These are phyloP conservation scores for Dynastes tityus DNA, from an alignment of 2,888 invertebrate genomes.

Conservation along the genomic window DNA sequence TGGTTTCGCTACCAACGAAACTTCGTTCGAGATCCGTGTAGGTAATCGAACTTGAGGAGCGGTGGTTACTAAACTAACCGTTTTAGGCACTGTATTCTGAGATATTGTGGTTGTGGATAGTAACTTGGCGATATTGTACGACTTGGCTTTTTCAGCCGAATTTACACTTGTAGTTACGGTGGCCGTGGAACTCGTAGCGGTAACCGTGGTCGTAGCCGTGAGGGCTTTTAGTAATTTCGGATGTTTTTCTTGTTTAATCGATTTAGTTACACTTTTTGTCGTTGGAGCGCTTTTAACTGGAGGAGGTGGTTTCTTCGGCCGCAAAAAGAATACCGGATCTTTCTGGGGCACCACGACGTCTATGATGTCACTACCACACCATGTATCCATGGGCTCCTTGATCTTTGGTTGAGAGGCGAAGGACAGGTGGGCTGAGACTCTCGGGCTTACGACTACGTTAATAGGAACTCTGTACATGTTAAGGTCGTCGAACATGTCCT, in stretches of 20 bases:
- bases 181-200: background rate
- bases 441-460: constrained; percentile 37
- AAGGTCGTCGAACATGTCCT: constrained; percentile 48
- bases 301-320: constrained; percentile 22
- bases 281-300: background rate
- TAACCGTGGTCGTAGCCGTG: background rate
- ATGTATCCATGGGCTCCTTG: constrained; percentile 39
- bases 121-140: constrained; percentile 39
- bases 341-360: constrained; percentile 30
- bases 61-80: constrained; percentile 17
- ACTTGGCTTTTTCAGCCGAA: constrained; percentile 19
- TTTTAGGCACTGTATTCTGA: constrained; percentile 37
- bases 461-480: constrained; percentile 49
- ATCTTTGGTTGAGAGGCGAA: constrained; percentile 22
- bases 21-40: constrained; percentile 24
- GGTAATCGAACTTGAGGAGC: constrained; percentile 3
- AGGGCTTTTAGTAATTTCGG: constrained; percentile 36
- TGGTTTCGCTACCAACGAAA: constrained; percentile 26
- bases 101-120: constrained; percentile 24
- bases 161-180: background rate
- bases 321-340: constrained; percentile 34
- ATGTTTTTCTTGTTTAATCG: constrained; percentile 23
- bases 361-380: constrained; percentile 16
- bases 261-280: background rate
- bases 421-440: constrained; percentile 45